Evolutionary conservation across 2,113 vertebrate species (phyloP).

Genomic region (Eclectus roratus): DNA sequence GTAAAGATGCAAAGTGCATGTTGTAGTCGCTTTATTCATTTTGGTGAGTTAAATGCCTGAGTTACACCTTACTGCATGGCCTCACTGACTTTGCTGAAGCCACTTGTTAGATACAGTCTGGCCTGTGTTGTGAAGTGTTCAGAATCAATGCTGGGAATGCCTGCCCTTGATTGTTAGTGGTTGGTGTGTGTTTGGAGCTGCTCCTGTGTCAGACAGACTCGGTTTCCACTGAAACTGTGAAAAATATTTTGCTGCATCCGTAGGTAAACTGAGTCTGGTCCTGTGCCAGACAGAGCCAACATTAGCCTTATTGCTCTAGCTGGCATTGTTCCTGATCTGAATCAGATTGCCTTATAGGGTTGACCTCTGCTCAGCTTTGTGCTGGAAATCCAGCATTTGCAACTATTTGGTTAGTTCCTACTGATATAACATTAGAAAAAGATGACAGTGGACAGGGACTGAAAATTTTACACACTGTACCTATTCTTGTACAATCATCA

Average conservation of each 20-base stretch:
- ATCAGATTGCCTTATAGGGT: neutral
- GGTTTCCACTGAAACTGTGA: neutral
- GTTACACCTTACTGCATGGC: neutral
- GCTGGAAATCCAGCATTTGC: neutral
- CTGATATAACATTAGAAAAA: neutral
- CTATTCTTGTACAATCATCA: neutral
- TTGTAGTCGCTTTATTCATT: neutral
- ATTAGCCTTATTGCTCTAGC: neutral
- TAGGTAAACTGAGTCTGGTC: neutral
- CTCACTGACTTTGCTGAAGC: neutral
- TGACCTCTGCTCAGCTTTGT: neutral
- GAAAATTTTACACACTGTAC: neutral
- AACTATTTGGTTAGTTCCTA: neutral
- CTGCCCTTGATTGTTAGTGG: neutral
- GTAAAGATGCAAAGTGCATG: neutral
- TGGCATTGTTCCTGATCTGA: neutral
- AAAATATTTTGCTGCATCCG: neutral
- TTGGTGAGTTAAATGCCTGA: neutral
- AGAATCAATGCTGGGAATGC: neutral
- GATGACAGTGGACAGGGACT: neutral
- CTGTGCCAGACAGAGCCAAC: fast-evolving
- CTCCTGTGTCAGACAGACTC: neutral
- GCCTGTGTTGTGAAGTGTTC: neutral
- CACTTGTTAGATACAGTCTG: neutral
- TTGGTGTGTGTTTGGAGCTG: neutral